Evolutionary conservation across 2,113 vertebrate genomes (phyloP).

Genomic region (Larimichthys crocea): DNA sequence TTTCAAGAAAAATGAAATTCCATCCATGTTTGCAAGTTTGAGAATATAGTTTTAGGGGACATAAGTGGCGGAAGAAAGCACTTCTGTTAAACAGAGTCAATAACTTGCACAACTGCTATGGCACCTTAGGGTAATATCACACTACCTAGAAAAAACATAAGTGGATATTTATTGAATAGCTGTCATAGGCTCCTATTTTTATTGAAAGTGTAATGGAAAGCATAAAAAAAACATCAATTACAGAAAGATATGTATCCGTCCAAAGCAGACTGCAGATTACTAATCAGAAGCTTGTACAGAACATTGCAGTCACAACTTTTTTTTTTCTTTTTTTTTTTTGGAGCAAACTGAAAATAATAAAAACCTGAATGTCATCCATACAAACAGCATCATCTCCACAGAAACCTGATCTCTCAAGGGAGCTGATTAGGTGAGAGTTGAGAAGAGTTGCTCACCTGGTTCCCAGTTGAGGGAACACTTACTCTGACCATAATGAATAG

Average conservation of each 20-base stretch:
- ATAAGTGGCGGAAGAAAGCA: slow-evolving; percentile 57
- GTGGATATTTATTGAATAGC: slow-evolving; percentile 78
- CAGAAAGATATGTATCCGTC: slow-evolving; percentile 8
- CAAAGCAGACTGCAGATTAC: slow-evolving; percentile 13
- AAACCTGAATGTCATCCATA: slow-evolving; percentile 55
- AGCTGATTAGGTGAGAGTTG: slow-evolving; percentile 72
- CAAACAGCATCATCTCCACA: slow-evolving; percentile 28
- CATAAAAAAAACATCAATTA: slow-evolving; percentile 46
- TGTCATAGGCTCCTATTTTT: slow-evolving; percentile 63
- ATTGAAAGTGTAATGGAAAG: slow-evolving; percentile 54
- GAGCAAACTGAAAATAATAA: slow-evolving; percentile 40
- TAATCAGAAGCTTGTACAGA: slow-evolving; percentile 19
- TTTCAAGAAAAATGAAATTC: slow-evolving; percentile 81
- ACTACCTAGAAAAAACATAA: slow-evolving; percentile 74
- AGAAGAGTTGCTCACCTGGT: slow-evolving; percentile 57
- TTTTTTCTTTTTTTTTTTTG: neutral
- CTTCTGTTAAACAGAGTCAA: slow-evolving; percentile 78
- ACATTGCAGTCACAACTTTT: slow-evolving; percentile 2
- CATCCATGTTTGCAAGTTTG: slow-evolving; percentile 71
- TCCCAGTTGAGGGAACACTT: slow-evolving; percentile 59
- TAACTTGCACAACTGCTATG: slow-evolving; percentile 69
- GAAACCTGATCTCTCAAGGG: slow-evolving; percentile 44
- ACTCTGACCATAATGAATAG: slow-evolving; percentile 65
- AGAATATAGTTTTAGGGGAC: slow-evolving; percentile 62
- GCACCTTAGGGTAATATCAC: slow-evolving; percentile 74